phyloP scores from a whole-genome alignment of 2,888 invertebrate species.

The Lottia scabra region DNA sequence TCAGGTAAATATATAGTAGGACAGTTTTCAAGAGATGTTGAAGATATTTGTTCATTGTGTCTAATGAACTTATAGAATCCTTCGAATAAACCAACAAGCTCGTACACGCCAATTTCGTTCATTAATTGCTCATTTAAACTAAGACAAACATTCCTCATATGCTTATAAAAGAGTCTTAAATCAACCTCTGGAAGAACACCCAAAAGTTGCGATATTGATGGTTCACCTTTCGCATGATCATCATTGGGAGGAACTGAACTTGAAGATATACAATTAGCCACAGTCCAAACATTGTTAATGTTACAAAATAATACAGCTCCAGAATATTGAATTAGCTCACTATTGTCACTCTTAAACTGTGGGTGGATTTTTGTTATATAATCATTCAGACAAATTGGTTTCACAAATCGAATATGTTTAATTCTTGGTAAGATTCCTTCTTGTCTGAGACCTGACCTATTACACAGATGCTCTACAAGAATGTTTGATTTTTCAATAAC shows the following conservation, averaged over 20 bases:
- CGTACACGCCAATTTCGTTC: too few species aligned
- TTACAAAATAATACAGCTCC: conserved; percentile 9
- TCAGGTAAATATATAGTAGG: background rate
- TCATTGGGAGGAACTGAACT: too few species aligned
- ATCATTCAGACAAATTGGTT: conserved; percentile 5
- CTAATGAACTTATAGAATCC: background rate
- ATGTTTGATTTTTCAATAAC: conserved; percentile 17
- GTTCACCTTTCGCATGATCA: too few species aligned
- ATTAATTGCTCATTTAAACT: too few species aligned
- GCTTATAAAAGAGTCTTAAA: too few species aligned
- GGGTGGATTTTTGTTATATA: background rate
- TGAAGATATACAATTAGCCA: too few species aligned
- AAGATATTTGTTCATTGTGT: background rate
- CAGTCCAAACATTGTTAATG: conserved; percentile 9
- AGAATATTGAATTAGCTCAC: conserved; percentile 7
- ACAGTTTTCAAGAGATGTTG: too few species aligned
- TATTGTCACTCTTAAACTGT: conserved; percentile 5
- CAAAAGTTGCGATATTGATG: too few species aligned
- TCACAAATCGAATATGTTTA: conserved; percentile 20
- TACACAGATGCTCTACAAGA: conserved; percentile 23
- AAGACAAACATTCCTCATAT: too few species aligned
- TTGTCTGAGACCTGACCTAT: background rate
- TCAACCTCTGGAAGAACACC: too few species aligned
- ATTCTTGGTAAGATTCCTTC: conserved; percentile 13
- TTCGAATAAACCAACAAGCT: background rate